phyloP scores from a whole-genome alignment of 1,140 invertebrate species.

The Aphelenchoides fujianensis region DNA sequence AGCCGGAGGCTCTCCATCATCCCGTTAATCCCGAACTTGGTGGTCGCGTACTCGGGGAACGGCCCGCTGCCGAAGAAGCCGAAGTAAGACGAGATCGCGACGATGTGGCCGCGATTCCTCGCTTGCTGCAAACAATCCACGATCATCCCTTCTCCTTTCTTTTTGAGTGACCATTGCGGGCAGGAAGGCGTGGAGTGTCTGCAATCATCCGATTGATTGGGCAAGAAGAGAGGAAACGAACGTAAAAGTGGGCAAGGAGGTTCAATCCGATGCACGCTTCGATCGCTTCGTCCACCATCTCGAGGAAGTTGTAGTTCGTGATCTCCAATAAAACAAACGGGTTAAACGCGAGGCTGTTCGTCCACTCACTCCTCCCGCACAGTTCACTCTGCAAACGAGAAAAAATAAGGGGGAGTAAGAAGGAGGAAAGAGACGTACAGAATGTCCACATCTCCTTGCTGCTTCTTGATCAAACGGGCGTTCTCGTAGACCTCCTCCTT shows the following conservation, averaged over 20 bases:
- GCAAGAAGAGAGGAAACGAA: neutral
- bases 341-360: neutral
- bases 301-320: neutral
- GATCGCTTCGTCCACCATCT: neutral
- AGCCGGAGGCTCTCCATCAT: neutral
- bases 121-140: too few species aligned
- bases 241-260: neutral
- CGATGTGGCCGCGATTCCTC: neutral
- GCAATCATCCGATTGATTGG: neutral
- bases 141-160: too few species aligned
- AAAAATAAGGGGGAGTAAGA: neutral
- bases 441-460: neutral
- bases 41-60: neutral
- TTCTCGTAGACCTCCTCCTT: neutral
- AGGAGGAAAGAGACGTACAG: neutral
- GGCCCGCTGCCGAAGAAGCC: neutral
- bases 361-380: neutral
- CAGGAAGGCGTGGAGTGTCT: neutral
- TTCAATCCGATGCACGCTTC: neutral
- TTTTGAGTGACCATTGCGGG: constrained; percentile 67
- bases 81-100: neutral
- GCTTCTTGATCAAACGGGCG: neutral
- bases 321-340: neutral
- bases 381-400: neutral
- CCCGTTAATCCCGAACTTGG: neutral